Evolutionary conservation across 2,888 invertebrate genomes (phyloP).

Genomic region (Parochlus steinenii): DNA sequence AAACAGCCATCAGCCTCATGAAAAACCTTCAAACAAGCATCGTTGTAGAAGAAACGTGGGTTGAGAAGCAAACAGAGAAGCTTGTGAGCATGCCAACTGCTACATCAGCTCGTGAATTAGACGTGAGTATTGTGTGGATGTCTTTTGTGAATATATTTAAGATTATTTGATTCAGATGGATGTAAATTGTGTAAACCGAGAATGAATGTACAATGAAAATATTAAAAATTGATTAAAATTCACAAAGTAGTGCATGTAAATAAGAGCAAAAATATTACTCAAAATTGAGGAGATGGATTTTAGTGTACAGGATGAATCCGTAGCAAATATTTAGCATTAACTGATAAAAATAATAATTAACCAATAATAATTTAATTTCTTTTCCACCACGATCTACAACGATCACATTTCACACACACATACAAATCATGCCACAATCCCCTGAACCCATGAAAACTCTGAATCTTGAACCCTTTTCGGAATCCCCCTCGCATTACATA

Average conservation of each 20-base stretch:
- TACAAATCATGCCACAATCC: constrained; percentile 12
- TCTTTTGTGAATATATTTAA: constrained; percentile 28
- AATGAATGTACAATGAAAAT: no score
- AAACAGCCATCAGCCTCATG: constrained; percentile 77
- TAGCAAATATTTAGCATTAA: constrained; percentile 8
- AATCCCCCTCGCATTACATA: constrained; percentile 21
- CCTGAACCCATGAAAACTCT: constrained; percentile 4
- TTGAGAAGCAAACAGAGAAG: constrained; percentile 70
- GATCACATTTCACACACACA: neutral
- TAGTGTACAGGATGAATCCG: no score
- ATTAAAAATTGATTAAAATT: no score
- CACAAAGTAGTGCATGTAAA: constrained; percentile 1
- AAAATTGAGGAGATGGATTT: no score
- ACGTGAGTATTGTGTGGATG: constrained; percentile 28
- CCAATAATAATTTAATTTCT: neutral
- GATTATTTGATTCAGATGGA: constrained; percentile 20
- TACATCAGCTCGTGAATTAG: constrained; percentile 30
- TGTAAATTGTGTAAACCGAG: no score
- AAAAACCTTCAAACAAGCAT: constrained; percentile 80
- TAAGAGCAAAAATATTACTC: no score
- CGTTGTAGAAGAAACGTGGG: constrained; percentile 75
- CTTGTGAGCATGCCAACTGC: constrained; percentile 58
- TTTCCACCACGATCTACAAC: neutral
- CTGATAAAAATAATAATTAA: neutral
- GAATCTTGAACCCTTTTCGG: constrained; percentile 13